Conservation (phyloP, 2,113 vertebrate genomes). For the Eonycteris spelaea region DNA sequence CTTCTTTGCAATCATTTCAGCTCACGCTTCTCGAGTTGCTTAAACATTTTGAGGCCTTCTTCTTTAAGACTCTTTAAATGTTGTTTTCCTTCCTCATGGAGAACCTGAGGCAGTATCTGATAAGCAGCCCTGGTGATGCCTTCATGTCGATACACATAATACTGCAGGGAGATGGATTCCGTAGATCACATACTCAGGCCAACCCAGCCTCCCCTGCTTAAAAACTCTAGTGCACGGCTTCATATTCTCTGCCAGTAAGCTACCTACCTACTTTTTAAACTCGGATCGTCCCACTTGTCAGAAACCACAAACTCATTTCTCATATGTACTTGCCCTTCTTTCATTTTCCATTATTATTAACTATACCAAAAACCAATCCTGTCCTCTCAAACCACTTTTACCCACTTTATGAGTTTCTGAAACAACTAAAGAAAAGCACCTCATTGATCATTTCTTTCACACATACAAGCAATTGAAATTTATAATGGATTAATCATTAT, state of each 20-base stretch:
- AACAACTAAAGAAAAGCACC: neutral
- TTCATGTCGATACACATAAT: fast-evolving
- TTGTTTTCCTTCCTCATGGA: neutral
- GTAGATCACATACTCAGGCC: neutral
- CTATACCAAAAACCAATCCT: neutral
- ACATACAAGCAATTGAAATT: neutral
- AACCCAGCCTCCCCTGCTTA: neutral
- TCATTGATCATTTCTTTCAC: neutral
- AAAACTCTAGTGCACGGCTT: neutral
- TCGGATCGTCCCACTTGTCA: neutral
- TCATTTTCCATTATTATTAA: neutral
- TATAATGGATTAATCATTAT: neutral
- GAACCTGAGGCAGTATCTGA: neutral
- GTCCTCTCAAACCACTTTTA: neutral
- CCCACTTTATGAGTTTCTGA: neutral
- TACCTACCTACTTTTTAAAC: neutral
- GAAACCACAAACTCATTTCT: neutral
- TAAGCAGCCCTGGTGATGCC: neutral
- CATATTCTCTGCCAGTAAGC: neutral
- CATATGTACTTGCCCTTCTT: neutral
- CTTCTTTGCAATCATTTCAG: neutral
- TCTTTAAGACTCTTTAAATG: neutral
- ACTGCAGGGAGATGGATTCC: neutral
- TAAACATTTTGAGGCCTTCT: neutral
- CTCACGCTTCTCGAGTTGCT: neutral